Percentiles rank a stretch among this genome's conserved stretches.
These are phyloP conservation scores for Diadophis punctatus DNA, from an alignment of 2,113 vertebrate species.

Conservation along the genomic window DNA sequence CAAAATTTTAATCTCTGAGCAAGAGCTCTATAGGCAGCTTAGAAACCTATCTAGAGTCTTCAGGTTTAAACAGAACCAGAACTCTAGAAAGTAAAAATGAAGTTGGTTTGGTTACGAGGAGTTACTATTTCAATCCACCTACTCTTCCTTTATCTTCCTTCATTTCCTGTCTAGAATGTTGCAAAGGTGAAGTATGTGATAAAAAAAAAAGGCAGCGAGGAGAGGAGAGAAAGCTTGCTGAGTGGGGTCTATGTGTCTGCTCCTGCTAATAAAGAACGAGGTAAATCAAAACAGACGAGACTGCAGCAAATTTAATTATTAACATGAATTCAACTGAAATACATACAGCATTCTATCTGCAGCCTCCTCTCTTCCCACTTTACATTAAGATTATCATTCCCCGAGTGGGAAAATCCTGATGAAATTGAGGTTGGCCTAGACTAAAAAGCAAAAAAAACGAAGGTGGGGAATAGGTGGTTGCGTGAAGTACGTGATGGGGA, in stretches of 20 bases:
- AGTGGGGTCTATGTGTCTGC: neutral
- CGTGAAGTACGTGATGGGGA: slow-evolving; percentile 45
- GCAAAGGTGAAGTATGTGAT: neutral
- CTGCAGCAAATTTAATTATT: slow-evolving; percentile 8
- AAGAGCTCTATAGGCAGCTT: neutral
- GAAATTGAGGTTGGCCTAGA: slow-evolving; percentile 47
- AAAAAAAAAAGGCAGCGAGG: neutral
- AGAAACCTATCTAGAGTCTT: neutral
- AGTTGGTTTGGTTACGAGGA: neutral
- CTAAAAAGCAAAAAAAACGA: slow-evolving; percentile 37
- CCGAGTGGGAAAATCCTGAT: fast-evolving
- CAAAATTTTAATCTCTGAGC: neutral
- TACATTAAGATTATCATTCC: slow-evolving; percentile 35
- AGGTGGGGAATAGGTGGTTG: neutral
- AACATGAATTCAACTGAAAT: neutral
- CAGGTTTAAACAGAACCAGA: neutral
- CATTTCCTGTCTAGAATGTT: neutral
- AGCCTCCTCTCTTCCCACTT: neutral
- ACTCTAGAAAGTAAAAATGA: neutral
- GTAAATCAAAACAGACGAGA: neutral
- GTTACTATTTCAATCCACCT: neutral
- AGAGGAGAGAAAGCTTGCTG: neutral
- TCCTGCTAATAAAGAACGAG: neutral
- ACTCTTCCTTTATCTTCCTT: neutral
- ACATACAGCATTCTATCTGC: neutral